phyloP scores from a whole-genome alignment of 2,797 vertebrate genomes.

The Tokudaia tokunoshimensis region DNA sequence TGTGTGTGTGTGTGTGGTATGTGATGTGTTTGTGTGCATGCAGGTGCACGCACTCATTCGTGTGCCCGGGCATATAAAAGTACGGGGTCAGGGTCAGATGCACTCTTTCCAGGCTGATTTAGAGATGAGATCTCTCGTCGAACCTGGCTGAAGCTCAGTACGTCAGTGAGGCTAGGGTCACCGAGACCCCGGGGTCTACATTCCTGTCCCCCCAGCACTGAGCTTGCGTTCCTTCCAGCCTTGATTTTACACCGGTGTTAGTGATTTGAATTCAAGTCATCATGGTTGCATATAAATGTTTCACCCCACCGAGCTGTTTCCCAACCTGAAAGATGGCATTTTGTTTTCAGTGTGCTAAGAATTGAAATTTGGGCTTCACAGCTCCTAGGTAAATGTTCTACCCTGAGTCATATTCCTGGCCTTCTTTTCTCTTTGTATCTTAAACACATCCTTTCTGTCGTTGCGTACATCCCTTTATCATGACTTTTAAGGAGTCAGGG shows the following conservation, averaged over 20 bases:
- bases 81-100: neutral
- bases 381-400: neutral
- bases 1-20: neutral
- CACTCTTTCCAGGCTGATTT: neutral
- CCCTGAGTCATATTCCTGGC: neutral
- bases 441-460: neutral
- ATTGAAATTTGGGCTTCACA: neutral
- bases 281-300: neutral
- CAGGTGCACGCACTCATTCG: neutral
- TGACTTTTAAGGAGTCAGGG: neutral
- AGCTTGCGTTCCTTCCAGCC: neutral
- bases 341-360: neutral
- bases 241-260: neutral
- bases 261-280: neutral
- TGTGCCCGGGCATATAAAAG: neutral
- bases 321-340: neutral
- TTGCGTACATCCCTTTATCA: constrained; percentile 1
- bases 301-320: neutral
- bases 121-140: neutral
- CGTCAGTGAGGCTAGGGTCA: neutral
- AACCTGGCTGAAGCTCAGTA: neutral
- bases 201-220: neutral
- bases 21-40: neutral
- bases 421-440: neutral
- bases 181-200: neutral